Conservation (phyloP, 2,888 invertebrate species). For the Scrobipalpa costella region DNA sequence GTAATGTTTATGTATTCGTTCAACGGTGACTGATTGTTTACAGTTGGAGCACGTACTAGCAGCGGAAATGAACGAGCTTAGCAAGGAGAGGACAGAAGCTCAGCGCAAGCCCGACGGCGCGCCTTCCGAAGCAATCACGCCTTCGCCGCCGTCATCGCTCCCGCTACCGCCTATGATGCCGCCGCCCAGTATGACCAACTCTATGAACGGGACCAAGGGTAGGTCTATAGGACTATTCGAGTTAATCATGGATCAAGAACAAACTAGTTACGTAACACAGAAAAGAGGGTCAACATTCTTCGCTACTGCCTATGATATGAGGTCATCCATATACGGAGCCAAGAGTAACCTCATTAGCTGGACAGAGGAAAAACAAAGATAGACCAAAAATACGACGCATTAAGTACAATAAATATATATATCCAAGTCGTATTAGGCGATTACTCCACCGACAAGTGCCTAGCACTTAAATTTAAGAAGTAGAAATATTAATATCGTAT, state of each 20-base stretch:
- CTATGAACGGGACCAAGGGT: conserved; percentile 32
- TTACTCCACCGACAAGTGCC: too few relatives aligned
- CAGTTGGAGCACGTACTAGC: conserved; percentile 74
- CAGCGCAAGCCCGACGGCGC: conserved; percentile 75
- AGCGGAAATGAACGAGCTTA: conserved; percentile 69
- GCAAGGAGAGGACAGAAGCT: conserved; percentile 62
- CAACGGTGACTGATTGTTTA: conserved; percentile 14
- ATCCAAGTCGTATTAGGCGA: too few relatives aligned
- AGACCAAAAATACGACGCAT: background rate
- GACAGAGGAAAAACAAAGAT: too few relatives aligned
- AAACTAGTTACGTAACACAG: background rate
- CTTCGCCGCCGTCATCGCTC: conserved; percentile 63
- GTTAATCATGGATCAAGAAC: background rate
- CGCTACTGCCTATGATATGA: too few relatives aligned
- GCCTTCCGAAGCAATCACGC: conserved; percentile 68
- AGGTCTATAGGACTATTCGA: conserved; percentile 28
- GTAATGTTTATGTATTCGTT: too few relatives aligned
- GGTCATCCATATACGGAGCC: too few relatives aligned
- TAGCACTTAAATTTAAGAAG: too few relatives aligned
- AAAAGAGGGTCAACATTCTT: too few relatives aligned
- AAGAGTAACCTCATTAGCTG: too few relatives aligned
- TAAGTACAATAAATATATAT: background rate
- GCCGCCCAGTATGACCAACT: conserved; percentile 39
- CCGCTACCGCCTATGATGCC: conserved; percentile 56
- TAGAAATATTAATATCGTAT: background rate